These are phyloP conservation scores for Paramacrobiotus metropolitanus DNA, from an alignment of 1,140 invertebrate species.

Conservation along the genomic window DNA sequence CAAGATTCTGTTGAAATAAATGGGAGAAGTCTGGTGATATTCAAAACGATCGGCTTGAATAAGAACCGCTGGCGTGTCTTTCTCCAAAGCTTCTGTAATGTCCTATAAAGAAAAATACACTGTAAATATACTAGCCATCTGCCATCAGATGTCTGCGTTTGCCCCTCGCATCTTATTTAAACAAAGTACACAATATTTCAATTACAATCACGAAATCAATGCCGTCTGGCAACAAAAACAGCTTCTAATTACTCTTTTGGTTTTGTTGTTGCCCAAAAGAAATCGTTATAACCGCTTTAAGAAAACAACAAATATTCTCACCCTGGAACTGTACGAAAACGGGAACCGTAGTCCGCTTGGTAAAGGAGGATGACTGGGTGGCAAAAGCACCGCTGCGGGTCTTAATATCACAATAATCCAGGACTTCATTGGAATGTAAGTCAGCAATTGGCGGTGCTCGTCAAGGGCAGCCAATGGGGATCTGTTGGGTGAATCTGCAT, in stretches of 20 bases:
- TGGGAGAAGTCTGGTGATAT: neutral
- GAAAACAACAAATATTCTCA: neutral
- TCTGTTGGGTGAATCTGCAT: no score
- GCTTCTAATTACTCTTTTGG: no score
- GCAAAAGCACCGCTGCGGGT: neutral
- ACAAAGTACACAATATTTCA: no score
- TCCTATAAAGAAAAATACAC: neutral
- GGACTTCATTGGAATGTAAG: neutral
- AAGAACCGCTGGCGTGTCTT: neutral
- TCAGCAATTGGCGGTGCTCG: neutral
- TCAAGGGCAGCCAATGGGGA: neutral
- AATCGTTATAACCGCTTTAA: neutral
- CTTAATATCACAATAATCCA: neutral
- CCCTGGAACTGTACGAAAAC: neutral
- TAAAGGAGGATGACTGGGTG: neutral
- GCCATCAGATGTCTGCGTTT: no score
- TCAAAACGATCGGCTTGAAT: neutral
- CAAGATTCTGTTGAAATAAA: no score
- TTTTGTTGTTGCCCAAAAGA: no score
- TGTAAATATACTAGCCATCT: no score
- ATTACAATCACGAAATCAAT: no score
- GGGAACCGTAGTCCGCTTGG: neutral
- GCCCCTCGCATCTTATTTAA: no score
- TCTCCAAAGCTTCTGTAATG: neutral
- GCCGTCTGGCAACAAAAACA: neutral